Percentiles rank a stretch among this genome's conserved stretches.
These are phyloP conservation scores for Lamellibrachia luymesi DNA, from an alignment of 1,140 invertebrate species.

Conservation along the genomic window DNA sequence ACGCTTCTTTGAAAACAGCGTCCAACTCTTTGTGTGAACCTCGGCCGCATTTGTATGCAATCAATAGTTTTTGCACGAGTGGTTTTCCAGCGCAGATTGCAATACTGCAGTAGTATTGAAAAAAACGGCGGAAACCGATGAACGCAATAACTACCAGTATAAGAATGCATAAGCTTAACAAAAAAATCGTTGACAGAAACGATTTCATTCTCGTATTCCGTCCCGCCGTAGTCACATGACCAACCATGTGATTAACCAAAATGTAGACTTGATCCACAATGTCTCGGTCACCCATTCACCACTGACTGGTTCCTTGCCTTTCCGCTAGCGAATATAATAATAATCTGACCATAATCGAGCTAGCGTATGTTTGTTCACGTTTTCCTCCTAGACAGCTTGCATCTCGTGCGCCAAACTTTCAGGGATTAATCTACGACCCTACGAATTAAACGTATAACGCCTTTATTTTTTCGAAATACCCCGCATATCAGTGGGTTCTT, in stretches of 20 bases:
- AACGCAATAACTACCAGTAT: not conserved
- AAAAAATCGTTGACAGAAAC: not conserved
- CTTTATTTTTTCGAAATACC: no score
- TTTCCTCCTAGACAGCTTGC: no score
- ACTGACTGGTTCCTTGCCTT: not conserved
- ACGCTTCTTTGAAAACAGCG: not conserved
- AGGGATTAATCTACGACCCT: no score
- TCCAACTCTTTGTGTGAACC: constrained; percentile 1
- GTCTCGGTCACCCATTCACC: not conserved
- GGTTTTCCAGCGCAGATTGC: not conserved
- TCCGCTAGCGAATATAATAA: not conserved
- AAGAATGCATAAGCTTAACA: not conserved
- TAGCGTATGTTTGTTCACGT: no score
- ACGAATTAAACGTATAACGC: no score
- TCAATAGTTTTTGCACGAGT: not conserved
- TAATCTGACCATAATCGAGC: no score
- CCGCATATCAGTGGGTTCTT: no score
- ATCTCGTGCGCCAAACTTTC: no score
- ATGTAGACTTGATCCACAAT: not conserved
- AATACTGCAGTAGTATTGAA: not conserved
- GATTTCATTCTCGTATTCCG: not conserved
- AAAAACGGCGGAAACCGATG: not conserved
- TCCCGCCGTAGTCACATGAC: not conserved
- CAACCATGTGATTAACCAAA: not conserved
- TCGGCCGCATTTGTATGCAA: not conserved